Percentiles rank a stretch among this genome's conserved stretches.
Conservation (phyloP, 1,140 invertebrate species). For the Mycetomoellerius zeteki region DNA sequence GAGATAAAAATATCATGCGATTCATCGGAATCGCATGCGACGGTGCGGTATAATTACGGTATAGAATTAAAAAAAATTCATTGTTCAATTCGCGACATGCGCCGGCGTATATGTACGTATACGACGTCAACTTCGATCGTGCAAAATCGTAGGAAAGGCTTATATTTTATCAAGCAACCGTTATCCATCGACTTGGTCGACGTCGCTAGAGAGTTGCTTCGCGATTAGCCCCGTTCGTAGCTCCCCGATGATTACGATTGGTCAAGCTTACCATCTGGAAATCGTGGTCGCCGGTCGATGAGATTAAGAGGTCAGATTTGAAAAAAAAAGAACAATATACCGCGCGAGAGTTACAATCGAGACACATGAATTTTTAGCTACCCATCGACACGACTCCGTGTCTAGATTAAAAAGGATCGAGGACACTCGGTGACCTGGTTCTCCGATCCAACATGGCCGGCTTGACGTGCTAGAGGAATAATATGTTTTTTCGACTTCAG, state of each 20-base stretch:
- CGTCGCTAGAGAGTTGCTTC: slow-evolving; percentile 36
- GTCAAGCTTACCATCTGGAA: slow-evolving; percentile 62
- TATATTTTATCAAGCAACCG: slow-evolving; percentile 34
- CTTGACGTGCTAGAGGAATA: slow-evolving; percentile 63
- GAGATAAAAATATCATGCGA: slow-evolving; percentile 43
- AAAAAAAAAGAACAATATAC: not conserved
- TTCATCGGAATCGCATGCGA: not conserved
- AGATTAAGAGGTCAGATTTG: not conserved
- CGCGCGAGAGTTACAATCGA: slow-evolving; percentile 9
- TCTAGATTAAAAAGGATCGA: slow-evolving; percentile 46
- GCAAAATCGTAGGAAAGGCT: slow-evolving; percentile 76
- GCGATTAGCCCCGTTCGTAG: slow-evolving; percentile 64
- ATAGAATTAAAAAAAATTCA: slow-evolving; percentile 58
- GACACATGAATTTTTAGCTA: slow-evolving; percentile 25
- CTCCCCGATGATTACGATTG: slow-evolving; percentile 37
- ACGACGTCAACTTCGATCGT: slow-evolving; percentile 70
- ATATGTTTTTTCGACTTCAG: slow-evolving; percentile 75
- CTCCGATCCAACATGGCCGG: slow-evolving; percentile 46
- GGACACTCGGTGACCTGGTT: slow-evolving; percentile 33
- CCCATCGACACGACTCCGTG: slow-evolving; percentile 15
- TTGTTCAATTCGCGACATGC: slow-evolving; percentile 37
- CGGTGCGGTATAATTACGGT: slow-evolving; percentile 23
- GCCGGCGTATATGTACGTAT: slow-evolving; percentile 29
- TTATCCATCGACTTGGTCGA: slow-evolving; percentile 30
- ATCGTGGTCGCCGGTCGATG: slow-evolving; percentile 32